Base-by-base conservation (phyloP, 1,140 invertebrate species). In the Musca domestica region DNA sequence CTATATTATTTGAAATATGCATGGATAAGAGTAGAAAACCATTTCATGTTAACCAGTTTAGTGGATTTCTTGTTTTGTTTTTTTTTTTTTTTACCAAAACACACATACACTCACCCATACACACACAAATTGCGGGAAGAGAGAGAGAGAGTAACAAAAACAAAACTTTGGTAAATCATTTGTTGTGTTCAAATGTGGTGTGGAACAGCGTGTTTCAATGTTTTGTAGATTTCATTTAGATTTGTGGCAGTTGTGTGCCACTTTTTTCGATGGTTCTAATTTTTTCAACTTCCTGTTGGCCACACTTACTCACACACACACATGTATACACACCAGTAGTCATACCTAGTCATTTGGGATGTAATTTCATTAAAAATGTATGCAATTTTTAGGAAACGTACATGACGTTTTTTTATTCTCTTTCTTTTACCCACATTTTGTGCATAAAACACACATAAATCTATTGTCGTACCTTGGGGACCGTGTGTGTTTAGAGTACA, bases 311-410 rank as follows among this genome's bases (percentile, higher is more conserved):
- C 27, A 30, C 9, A 30, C 27, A 30, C 27, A 30, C 27, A 30
- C 27, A 30, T 30, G 27, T 9, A 30, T 30, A 30, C 27, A 30
- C 27, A 30, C 3, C 27, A 30, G 34, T 10, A 41, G 5, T 41
- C 34, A 41, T 41, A 41, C 34, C 34, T 41, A 41, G 34, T 41
- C 68, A 56, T 58, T 69, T 66, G 68, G 64, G 68, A 69, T 25
- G 41, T 54, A 69, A 27, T 58, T 66, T 69, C 64, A 69, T 69
- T 66, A 69, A 69, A 69, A 69, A 69, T 69, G 30, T 69, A 69
- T 69, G 64, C 52, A 69, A 69, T 66, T 69, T 66, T 41, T 47
- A 46, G 49, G n/a, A 20, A 22, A 25, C 52, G 9, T 25, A 7
- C 22, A 54, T 23, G 10, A 49, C 23, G 3, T 20, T 7, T 7